Base-by-base conservation (phyloP, 2,888 invertebrate species). In the Encarsia formosa region DNA sequence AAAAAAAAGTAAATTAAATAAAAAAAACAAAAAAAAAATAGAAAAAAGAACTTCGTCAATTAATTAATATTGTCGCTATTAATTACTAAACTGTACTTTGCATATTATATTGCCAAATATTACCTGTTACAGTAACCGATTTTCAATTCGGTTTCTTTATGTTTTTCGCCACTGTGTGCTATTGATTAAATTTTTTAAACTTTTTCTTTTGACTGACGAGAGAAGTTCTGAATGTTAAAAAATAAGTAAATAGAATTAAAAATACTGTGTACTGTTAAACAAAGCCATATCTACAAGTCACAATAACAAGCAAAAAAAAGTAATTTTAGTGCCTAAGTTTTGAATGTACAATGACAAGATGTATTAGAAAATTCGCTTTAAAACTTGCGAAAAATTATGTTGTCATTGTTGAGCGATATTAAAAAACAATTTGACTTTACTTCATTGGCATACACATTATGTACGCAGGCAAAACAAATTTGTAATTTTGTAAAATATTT, bases 61-160 rank as follows among this genome's bases (percentile, higher is more conserved):
- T 54, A 54, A 53, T 53, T 52, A 51, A 51, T 48, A 48, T 56
- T 45, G 34, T 50, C 47, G 35, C 44, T 48, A 45, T 50, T 11
- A 41, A 48, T 38, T 48, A 56, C 29, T 40, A 22, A 45, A 48
- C 38, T 22, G 39, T 43, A 49, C 39, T 49, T 45, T 51, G 37
- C 51, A 45, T 46, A 56, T 51, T 53, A 38, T 51, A 56, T 56
- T 56, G 56, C 56, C 56, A 56, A 56, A 56, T 53, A 53, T 53
- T 51, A 51, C 46, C 40, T 35, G 22, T 46, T 45, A 38, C 29
- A 34, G 32, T 37, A 52, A 43, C 26, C 35, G 43, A 45, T 40
- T 34, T n/a, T 5, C 43, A 5, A 32, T 26, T 35, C 42, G 39
- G 45, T 49, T 39, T 46, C 45, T 11, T 46, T 46, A 6, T 43